phyloP scores from a whole-genome alignment of 53 echinoderm and acorn worm genomes.

The Astropecten irregularis region DNA sequence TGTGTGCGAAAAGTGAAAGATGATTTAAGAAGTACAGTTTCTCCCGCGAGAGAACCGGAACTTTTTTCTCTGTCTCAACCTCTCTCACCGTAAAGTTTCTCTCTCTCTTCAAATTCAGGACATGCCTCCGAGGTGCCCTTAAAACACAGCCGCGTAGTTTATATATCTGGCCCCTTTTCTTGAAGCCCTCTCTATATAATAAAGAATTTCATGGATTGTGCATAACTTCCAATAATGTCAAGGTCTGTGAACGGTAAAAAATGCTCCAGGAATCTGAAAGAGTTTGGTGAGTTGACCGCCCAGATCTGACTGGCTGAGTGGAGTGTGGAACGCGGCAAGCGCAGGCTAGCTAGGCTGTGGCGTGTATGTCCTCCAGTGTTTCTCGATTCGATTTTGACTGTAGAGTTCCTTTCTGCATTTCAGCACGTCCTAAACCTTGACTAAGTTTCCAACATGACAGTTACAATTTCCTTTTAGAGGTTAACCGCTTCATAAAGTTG shows the following conservation, averaged over 20 bases:
- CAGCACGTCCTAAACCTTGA: background rate
- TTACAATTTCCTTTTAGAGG: background rate
- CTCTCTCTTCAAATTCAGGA: background rate
- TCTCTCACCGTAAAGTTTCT: too few relatives aligned
- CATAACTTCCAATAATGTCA: background rate
- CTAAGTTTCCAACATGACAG: background rate
- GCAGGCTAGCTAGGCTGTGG: too few relatives aligned
- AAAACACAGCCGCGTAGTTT: conserved; percentile 5
- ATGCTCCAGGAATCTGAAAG: too few relatives aligned
- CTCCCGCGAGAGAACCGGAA: background rate
- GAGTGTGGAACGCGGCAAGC: too few relatives aligned
- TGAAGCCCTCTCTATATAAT: too few relatives aligned
- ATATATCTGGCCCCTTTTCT: background rate
- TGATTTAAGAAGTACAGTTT: background rate
- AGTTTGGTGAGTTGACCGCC: too few relatives aligned
- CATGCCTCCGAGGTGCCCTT: conserved; percentile 1
- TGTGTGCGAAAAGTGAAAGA: background rate
- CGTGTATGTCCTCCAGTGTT: too few relatives aligned
- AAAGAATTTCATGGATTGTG: background rate
- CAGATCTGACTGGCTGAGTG: too few relatives aligned
- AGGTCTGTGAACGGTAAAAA: too few relatives aligned
- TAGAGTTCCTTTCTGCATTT: too few relatives aligned
- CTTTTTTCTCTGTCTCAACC: too few relatives aligned
- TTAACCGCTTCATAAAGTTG: background rate
- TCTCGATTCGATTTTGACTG: too few relatives aligned